These are phyloP conservation scores for Andricus curvator DNA, from an alignment of 2,888 invertebrate genomes.

Conservation along the genomic window DNA sequence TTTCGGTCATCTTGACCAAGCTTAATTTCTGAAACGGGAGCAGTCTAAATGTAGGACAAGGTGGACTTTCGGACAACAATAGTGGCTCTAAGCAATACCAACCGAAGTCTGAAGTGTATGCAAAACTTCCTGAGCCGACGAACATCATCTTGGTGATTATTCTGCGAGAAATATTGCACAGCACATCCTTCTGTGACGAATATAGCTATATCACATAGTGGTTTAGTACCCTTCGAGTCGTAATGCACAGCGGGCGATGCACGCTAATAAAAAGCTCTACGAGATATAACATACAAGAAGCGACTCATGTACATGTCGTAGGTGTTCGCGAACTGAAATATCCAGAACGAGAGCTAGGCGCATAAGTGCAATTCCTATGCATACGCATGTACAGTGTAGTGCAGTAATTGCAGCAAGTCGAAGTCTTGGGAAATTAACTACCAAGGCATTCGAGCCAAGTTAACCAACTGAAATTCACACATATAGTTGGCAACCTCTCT, in stretches of 20 bases:
- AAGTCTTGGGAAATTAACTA: constrained; percentile 29
- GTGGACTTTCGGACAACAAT: background rate
- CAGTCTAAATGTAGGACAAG: background rate
- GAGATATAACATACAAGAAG: background rate
- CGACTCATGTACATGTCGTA: constrained; percentile 5
- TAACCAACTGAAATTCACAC: constrained; percentile 31
- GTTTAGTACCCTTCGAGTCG: constrained; percentile 19
- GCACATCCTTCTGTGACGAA: constrained; percentile 13
- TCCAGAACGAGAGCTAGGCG: constrained; percentile 18
- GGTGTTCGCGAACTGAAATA: constrained; percentile 33
- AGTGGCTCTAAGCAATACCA: background rate
- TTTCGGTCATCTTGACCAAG: background rate
- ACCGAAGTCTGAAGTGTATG: background rate
- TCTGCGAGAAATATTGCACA: constrained; percentile 16
- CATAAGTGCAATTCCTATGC: constrained; percentile 32
- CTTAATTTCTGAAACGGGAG: background rate
- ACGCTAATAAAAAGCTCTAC: constrained; percentile 31
- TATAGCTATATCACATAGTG: constrained; percentile 17
- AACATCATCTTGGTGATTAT: constrained; percentile 41
- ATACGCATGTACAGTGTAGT: background rate
- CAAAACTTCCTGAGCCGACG: constrained; percentile 25
- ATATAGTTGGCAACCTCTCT: constrained; percentile 17
- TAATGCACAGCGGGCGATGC: constrained; percentile 1
- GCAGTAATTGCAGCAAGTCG: constrained; percentile 30
- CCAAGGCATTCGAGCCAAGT: constrained; percentile 29